Conservation (phyloP, 2,113 vertebrate genomes). For the Herpailurus yagouaroundi region DNA sequence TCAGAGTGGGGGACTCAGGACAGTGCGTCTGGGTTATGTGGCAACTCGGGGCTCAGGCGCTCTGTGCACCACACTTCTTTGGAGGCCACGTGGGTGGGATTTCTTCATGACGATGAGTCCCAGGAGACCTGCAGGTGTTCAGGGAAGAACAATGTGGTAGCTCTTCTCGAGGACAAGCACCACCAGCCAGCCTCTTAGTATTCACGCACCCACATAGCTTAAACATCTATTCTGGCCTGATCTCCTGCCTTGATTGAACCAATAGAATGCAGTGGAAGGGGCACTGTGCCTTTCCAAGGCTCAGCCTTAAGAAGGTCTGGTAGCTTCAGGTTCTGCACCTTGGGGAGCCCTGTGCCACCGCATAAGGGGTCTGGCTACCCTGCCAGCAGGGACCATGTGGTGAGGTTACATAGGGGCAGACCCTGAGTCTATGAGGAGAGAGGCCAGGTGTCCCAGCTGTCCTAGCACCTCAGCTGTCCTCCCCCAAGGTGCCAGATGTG, state of each 20-base stretch:
- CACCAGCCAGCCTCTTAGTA: background rate
- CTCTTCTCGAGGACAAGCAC: no score
- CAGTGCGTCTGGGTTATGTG: background rate
- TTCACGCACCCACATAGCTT: background rate
- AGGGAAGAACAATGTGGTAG: background rate
- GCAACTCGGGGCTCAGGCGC: background rate
- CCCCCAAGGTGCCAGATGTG: background rate
- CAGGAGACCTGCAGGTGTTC: background rate
- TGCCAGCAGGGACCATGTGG: background rate
- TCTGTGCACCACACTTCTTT: background rate
- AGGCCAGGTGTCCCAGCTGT: background rate
- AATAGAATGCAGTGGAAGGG: background rate
- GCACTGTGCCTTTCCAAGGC: background rate
- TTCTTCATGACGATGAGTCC: background rate
- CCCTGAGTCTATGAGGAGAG: background rate
- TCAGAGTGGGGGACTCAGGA: background rate
- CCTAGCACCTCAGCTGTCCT: background rate
- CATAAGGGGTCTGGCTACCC: background rate
- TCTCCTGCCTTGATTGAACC: background rate
- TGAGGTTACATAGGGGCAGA: background rate
- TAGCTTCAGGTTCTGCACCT: background rate
- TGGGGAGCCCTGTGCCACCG: background rate
- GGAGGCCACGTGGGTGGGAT: background rate
- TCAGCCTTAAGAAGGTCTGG: background rate
- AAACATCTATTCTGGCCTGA: background rate